A percentile compares a stretch with the other conserved stretches of the same genome.
Evolutionary conservation across 2,888 invertebrate genomes (phyloP).

Genomic region (Eupithecia subfuscata): DNA sequence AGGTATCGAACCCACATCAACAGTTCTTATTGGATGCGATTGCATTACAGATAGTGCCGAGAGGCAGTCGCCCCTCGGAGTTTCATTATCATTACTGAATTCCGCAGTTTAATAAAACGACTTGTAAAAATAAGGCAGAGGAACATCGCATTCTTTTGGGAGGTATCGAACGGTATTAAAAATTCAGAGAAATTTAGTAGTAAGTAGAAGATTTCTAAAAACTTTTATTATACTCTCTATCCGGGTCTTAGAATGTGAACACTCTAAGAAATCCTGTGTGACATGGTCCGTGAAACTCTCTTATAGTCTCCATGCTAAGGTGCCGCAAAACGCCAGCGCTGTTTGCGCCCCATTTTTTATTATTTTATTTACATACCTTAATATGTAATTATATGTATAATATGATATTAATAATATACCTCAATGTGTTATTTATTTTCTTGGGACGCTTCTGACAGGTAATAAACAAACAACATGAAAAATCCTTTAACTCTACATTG

Average conservation of each 20-base stretch:
- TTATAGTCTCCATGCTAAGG: no score
- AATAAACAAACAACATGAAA: no score
- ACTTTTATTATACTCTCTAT: no score
- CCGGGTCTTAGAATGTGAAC: no score
- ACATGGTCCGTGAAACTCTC: neutral
- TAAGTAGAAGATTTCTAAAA: no score
- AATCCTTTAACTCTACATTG: no score
- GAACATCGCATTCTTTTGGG: neutral
- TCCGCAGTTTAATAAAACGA: constrained; percentile 16
- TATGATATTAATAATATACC: no score
- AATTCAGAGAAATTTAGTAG: neutral
- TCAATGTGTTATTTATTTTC: no score
- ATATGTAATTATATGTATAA: no score
- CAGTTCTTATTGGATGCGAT: constrained; percentile 67
- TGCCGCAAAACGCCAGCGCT: no score
- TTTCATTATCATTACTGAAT: constrained; percentile 34
- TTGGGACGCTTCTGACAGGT: no score
- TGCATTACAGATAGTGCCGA: constrained; percentile 64
- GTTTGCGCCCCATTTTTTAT: neutral
- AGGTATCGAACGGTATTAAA: neutral
- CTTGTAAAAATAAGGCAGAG: neutral
- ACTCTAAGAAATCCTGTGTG: neutral
- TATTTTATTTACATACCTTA: no score
- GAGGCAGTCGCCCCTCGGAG: constrained; percentile 18
- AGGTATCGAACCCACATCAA: constrained; percentile 66